Evolutionary conservation across 2,888 invertebrate genomes (phyloP), one percentile per base, ranked within the genome.

Genomic region (Neria commutata): DNA sequence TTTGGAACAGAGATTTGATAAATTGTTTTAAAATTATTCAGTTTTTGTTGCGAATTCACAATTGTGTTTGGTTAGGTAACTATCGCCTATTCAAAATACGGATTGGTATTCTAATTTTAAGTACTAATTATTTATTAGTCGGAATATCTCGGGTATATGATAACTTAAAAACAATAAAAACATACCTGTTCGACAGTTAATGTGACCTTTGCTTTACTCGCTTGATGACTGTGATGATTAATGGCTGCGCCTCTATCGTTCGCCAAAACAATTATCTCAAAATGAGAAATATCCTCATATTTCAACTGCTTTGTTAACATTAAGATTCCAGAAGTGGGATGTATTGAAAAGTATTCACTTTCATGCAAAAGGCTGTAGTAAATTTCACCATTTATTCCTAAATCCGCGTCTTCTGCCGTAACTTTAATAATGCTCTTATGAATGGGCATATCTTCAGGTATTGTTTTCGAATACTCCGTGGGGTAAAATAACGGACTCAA

Each of bases 381-480:
- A 70, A 98, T 94, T 84, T 98, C 95, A 1, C 97, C 96, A 81
- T 98, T 98, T 71, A 94, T 86, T 2, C 98, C 98, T 33, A 94
- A 84, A 81, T 99, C 98, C 3, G 98, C 97, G 83, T 99, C 98
- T 75, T 95, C 95, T 0, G 98, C 98, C 33, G 88, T 84, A 52
- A 94, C 92, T 74, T 86, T 87, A 34, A 90, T 83, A 59, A 96
- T 87, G 78, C 90, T 92, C 56, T 88, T 86, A 81, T 96, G 94
- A 58, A 94, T 83, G 11, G 93, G 89, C 60, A 91, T 89, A 80
- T 97, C 95, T 81, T 97, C 97, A 21, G 90, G 88, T 42, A 98
- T 89, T n/a, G 87, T 87, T 48, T 89, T 90, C 74, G 91, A 90
- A 83, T 98, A 98, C 67, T 91, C 90, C 50, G 89, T 90, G 23